Percentiles rank a stretch among this genome's conserved stretches.
Evolutionary conservation across 2,113 vertebrate genomes (phyloP).

Genomic region (Pristiophorus japonicus): DNA sequence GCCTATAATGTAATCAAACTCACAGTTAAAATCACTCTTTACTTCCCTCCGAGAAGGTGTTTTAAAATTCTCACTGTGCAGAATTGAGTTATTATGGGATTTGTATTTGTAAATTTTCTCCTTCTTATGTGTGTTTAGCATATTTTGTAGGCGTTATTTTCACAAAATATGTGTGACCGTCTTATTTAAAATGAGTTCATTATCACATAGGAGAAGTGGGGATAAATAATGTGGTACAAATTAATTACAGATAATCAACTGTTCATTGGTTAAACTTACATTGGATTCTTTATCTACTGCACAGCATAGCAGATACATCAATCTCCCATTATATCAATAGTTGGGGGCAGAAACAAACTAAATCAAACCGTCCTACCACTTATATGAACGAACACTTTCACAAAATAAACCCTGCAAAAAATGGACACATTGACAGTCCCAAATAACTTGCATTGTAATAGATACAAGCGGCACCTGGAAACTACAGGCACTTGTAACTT

Average conservation of each 20-base stretch:
- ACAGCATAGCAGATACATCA: background rate
- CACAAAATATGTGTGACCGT: no score
- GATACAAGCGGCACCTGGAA: background rate
- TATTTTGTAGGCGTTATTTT: background rate
- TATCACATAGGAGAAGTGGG: background rate
- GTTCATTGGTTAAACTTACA: background rate
- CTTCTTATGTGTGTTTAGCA: background rate
- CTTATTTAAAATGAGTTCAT: background rate
- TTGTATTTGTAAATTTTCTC: background rate
- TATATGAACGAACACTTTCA: background rate
- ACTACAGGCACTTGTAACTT: background rate
- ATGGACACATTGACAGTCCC: background rate
- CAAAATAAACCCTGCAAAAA: background rate
- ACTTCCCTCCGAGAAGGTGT: background rate
- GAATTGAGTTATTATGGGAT: background rate
- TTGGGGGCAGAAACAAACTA: background rate
- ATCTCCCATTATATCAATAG: background rate
- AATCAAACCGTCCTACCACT: background rate
- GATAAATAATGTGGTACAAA: background rate
- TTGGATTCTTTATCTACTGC: background rate
- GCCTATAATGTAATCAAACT: background rate
- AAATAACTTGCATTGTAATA: background rate
- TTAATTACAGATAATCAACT: background rate
- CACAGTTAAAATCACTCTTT: background rate
- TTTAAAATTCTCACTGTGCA: background rate